Percentiles rank a stretch among this genome's conserved stretches.
phyloP scores from a whole-genome alignment of 2,113 vertebrate genomes.

The Microtus oregoni region DNA sequence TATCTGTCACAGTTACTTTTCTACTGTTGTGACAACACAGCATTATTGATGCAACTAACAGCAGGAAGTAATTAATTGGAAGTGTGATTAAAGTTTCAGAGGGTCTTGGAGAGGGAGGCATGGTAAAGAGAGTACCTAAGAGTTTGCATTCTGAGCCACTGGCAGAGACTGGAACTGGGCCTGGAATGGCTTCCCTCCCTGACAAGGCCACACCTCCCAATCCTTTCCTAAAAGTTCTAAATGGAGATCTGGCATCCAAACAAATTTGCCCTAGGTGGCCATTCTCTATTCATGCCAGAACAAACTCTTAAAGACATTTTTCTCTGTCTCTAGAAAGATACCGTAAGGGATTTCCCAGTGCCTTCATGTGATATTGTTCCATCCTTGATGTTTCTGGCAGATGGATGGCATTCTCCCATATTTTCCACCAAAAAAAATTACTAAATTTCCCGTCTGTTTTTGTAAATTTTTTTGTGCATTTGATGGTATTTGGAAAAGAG shows the following conservation, averaged over 20 bases:
- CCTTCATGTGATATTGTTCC: background rate
- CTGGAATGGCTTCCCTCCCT: too few relatives aligned
- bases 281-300: background rate
- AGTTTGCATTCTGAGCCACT: background rate
- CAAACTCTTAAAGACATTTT: background rate
- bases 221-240: background rate
- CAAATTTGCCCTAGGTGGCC: too few relatives aligned
- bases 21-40: background rate
- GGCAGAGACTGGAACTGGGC: background rate
- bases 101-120: too few relatives aligned
- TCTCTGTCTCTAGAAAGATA: background rate
- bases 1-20: background rate
- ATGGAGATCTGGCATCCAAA: background rate
- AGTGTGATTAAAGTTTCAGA: background rate
- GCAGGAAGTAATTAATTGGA: background rate
- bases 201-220: background rate
- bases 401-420: conserved; percentile 40
- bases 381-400: conserved; percentile 19
- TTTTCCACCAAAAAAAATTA: conserved; percentile 61
- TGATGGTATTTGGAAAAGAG: conserved; percentile 47
- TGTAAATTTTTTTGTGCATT: conserved; percentile 68
- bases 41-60: background rate
- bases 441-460: conserved; percentile 50
- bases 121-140: background rate
- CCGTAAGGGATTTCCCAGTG: background rate